Evolutionary conservation across 2,888 invertebrate species (phyloP).

Genomic region (Dynastes maya): DNA sequence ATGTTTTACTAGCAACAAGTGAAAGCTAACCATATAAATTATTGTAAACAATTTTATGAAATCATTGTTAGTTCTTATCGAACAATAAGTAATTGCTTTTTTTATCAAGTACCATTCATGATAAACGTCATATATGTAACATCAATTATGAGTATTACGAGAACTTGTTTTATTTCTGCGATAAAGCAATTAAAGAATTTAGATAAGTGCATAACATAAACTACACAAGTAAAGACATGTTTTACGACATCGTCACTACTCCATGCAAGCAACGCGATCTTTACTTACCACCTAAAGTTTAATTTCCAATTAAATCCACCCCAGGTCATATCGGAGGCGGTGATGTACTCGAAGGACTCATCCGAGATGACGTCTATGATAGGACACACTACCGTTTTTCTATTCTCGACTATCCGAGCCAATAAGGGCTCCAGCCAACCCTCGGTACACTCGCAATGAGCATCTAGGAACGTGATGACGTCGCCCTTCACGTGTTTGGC

Average conservation of each 20-base stretch:
- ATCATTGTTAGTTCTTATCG: not conserved
- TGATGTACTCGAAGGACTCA: conserved; percentile 98
- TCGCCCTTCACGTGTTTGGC: conserved; percentile 94
- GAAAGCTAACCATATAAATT: not conserved
- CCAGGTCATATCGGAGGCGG: conserved; percentile 99
- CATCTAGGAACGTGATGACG: conserved; percentile 96
- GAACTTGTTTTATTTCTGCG: no score
- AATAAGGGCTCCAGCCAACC: conserved; percentile 99
- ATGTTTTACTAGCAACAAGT: no score
- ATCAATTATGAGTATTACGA: no score
- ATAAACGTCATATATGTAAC: no score
- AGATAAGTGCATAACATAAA: no score
- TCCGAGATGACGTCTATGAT: conserved; percentile 99
- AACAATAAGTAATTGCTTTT: no score
- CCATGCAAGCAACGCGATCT: no score
- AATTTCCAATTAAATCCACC: conserved; percentile 99
- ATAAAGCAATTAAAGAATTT: no score
- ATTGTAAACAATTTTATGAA: not conserved
- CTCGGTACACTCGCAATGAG: conserved; percentile 98
- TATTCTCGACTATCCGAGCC: conserved; percentile 91
- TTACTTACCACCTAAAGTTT: conserved; percentile 94
- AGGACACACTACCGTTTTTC: conserved; percentile 96
- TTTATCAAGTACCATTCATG: no score
- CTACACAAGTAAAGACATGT: no score
- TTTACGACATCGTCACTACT: no score